Evolutionary conservation across 2,113 vertebrate genomes (phyloP).

Genomic region (Geothlypis trichas): DNA sequence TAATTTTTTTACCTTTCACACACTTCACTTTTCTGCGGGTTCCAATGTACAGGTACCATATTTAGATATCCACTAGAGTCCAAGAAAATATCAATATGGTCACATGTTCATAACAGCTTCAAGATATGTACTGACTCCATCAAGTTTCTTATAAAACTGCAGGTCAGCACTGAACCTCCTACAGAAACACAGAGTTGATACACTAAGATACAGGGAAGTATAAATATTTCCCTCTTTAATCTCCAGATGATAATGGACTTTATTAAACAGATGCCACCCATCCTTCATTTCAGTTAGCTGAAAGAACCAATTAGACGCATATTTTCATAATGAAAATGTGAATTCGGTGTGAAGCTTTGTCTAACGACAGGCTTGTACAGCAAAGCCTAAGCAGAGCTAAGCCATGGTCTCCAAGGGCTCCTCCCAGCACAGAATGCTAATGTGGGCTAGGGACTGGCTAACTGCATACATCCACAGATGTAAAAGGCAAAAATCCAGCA

Average conservation of each 20-base stretch:
- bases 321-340: not conserved
- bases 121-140: not conserved
- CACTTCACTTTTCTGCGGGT: not conserved
- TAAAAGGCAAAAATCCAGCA: not conserved
- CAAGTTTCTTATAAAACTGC: not conserved
- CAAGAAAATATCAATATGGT: not conserved
- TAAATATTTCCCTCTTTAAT: not conserved
- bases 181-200: not conserved
- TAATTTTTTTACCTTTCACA: not conserved
- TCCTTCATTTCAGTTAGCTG: not conserved
- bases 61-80: not conserved
- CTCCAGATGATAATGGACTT: not conserved
- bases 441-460: not conserved
- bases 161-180: not conserved
- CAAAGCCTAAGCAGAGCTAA: conserved; percentile 37
- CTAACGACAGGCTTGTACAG: conserved; percentile 19
- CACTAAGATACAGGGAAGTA: not conserved
- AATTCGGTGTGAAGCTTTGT: conserved; percentile 14
- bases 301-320: conserved; percentile 33
- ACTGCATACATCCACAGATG: not conserved
- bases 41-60: not conserved
- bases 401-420: not conserved
- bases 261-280: conserved; percentile 21
- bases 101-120: not conserved
- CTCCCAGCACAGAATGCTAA: not conserved